Evolutionary conservation across 2,888 invertebrate species (phyloP), one percentile per base, ranked within the genome.

Genomic region (Pachydiplax longipennis): DNA sequence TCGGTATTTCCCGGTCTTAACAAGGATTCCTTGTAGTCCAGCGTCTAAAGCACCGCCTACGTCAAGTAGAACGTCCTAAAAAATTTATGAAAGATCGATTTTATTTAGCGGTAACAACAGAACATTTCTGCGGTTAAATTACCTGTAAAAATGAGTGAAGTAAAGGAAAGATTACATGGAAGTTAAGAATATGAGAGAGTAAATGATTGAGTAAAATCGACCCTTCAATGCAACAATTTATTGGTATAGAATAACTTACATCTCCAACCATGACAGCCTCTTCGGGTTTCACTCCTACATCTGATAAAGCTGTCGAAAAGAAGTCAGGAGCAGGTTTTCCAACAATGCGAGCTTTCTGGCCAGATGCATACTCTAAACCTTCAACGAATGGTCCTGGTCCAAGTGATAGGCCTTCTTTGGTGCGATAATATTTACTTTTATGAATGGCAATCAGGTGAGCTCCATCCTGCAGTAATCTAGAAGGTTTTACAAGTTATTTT

Each of bases 381-480:
- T 96, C 95, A 0, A 98, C 96, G 94, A 98, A 98, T 91, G 97
- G 96, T 0, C 98, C 98, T 25, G 98, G 97, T 0, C 98, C 98
- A 31, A 98, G 93, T 0, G 97, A 95, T 73, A 97, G 93, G 0
- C 97, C 97, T 94, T 96, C 96, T 22, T 94, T 93, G 25, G 95
- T 95, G 93, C 96, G 96, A 93, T 96, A 97, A 93, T 97, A 98
- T 53, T 95, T 93, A 0, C 96, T 97, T 93, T 97, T 96, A 93
- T 98, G 97, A 91, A 98, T 96, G 0, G 97, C 98, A 92, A 98
- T 96, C 40, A 98, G 94, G 80, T 95, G 94, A 13, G 96, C 96
- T 3, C 96, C 96, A 92, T 95, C 94, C 91, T 96, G 93, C 35
- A 97, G 93, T 90, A 96, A 93, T 93, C 97, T 96, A 92, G n/a